Conservation (phyloP, 92 coral and sea anemone species). For the Isaurus tuberculatus region DNA sequence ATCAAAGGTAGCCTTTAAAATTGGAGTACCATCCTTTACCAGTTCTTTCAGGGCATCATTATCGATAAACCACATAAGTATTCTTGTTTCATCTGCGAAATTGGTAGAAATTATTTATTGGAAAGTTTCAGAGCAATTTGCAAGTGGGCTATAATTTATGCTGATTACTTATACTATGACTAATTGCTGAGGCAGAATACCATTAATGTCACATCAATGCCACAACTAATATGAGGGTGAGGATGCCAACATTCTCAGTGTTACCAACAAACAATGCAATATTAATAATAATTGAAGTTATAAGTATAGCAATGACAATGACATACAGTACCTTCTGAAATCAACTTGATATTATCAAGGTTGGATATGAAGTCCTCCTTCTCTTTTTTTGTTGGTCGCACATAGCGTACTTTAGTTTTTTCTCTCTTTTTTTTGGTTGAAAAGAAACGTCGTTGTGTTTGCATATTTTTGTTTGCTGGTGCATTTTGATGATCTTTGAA, state of each 20-base stretch:
- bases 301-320: not conserved
- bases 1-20: not conserved
- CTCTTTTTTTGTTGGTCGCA: not conserved
- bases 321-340: not conserved
- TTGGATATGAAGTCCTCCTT: not conserved
- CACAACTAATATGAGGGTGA: not conserved
- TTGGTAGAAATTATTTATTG: not conserved
- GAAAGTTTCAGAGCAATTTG: not conserved
- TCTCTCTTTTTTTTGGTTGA: constrained; percentile 48
- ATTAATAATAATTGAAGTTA: not conserved
- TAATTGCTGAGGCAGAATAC: not conserved
- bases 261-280: not conserved
- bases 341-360: constrained; percentile 5
- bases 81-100: constrained; percentile 8
- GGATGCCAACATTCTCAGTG: not conserved
- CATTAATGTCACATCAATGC: not conserved
- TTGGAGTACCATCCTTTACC: not conserved
- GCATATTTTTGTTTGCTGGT: constrained; percentile 51
- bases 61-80: not conserved
- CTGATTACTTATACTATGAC: not conserved
- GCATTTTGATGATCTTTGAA: not conserved
- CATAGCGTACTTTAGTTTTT: not conserved
- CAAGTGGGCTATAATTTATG: not conserved
- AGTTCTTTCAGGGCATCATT: not conserved
- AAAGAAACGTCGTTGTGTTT: constrained; percentile 32